Base-by-base conservation (phyloP, 2,797 vertebrate species). In the Myripristis murdjan region DNA sequence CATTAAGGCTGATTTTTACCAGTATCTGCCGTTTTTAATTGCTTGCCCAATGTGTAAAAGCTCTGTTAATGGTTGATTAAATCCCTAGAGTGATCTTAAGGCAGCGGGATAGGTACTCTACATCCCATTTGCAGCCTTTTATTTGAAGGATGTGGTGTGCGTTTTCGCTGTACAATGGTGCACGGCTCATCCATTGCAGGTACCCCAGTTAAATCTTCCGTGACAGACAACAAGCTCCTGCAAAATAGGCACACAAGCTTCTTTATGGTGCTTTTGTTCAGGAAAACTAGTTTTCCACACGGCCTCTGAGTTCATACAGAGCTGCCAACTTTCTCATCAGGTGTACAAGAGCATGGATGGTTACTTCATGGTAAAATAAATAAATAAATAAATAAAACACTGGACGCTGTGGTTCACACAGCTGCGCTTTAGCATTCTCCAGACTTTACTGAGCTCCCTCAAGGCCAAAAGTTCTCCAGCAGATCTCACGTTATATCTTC, bases 191-290 rank as follows among this genome's bases (percentile, higher is more conserved):
- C 71, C 83, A 76, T 81, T 75, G 68, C 20, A 49, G 81, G 56
- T 23, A 61, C 74, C 71, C 73, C 80, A 83, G 87, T 89, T 91
- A 77, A 77, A 87, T 87, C 63, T 71, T 59, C 49, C 68, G 81
- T 69, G 58, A 81, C 44, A 70, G 79, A 75, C 78, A 76, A 35
- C 12, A 37, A 31, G 37, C 73, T 73, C 52, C 60, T 44, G 47
- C 41, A 37, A 61, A 69, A 64, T 52, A 41, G 46, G 71, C 20
- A n/a, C 35, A 33, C 56, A 28, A 78, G 72, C 75, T 79, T 73
- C 73, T 88, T 31, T 5, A 31, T 6, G 2, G 79, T 4, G 60
- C 49, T 61, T 15, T 44, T 75, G 44, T 49, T 28, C 1, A 15
- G 6, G 14, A 24, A 67, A 66, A 41, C 64, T 47, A 58, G 6